A percentile compares a stretch with the other conserved stretches of the same genome.
These are phyloP conservation scores for Hydropsyche betteni DNA, from an alignment of 2,888 invertebrate species.

Conservation along the genomic window DNA sequence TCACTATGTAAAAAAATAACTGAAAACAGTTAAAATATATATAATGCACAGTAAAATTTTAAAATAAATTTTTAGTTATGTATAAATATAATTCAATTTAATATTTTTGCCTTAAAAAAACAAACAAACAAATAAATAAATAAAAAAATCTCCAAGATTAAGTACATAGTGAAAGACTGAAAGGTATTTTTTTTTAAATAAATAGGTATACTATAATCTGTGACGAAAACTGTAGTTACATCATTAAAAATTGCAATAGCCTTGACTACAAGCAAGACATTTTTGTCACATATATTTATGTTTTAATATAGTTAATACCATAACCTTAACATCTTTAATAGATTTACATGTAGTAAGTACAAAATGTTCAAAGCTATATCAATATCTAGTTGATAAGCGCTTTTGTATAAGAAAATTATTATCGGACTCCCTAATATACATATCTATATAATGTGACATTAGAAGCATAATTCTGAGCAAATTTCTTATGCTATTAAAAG, in stretches of 20 bases:
- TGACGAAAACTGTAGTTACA: too few species aligned
- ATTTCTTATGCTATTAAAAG: constrained; percentile 37
- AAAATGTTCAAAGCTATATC: constrained; percentile 47
- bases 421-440: constrained; percentile 43
- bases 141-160: too few species aligned
- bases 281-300: constrained; percentile 28
- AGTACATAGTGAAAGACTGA: too few species aligned
- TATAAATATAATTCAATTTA: too few species aligned
- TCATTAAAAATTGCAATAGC: constrained; percentile 40
- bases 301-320: constrained; percentile 22
- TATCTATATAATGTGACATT: constrained; percentile 47
- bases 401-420: constrained; percentile 46
- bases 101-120: too few species aligned
- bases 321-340: constrained; percentile 22
- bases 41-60: too few species aligned
- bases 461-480: constrained; percentile 48
- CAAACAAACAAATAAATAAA: too few species aligned
- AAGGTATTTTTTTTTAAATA: too few species aligned
- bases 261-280: constrained; percentile 39
- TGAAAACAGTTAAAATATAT: too few species aligned
- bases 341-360: constrained; percentile 38
- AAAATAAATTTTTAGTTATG: too few species aligned
- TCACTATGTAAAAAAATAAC: too few species aligned
- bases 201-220: too few species aligned
- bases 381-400: constrained; percentile 41